phyloP scores from a whole-genome alignment of 2,888 invertebrate species.

The Tachina fera region DNA sequence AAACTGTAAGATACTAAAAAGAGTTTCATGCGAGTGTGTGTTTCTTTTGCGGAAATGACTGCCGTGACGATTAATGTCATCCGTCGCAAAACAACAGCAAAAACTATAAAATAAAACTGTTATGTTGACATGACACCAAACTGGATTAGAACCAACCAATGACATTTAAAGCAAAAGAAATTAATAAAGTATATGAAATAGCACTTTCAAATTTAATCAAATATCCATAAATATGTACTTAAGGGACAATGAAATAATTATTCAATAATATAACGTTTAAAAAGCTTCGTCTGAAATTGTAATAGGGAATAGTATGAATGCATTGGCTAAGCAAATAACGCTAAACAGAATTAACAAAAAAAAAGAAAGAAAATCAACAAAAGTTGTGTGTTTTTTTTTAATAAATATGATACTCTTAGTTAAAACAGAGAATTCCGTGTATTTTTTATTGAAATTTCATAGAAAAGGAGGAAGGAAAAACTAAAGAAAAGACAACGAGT shows the following conservation, averaged over 20 bases:
- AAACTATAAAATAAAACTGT: slow-evolving; percentile 7
- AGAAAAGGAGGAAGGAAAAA: slow-evolving; percentile 29
- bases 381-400: background rate
- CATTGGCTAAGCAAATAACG: background rate
- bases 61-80: slow-evolving; percentile 52
- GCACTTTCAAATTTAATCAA: background rate
- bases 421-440: slow-evolving; percentile 13
- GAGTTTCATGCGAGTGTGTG: background rate
- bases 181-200: background rate
- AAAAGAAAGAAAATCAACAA: slow-evolving; percentile 5
- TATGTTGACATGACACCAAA: slow-evolving; percentile 41
- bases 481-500: slow-evolving; percentile 47
- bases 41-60: slow-evolving; percentile 59
- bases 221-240: background rate
- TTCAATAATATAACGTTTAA: background rate
- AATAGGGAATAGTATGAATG: slow-evolving; percentile 13
- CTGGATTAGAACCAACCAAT: slow-evolving; percentile 27
- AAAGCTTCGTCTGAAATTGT: background rate
- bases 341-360: background rate
- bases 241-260: background rate
- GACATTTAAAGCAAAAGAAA: slow-evolving; percentile 37
- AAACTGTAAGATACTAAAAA: slow-evolving; percentile 20
- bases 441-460: slow-evolving; percentile 17
- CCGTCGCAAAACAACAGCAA: slow-evolving; percentile 28
- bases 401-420: slow-evolving; percentile 8